Evolutionary conservation across 1,140 invertebrate genomes (phyloP).

Genomic region (Pseudomyrmex gracilis): DNA sequence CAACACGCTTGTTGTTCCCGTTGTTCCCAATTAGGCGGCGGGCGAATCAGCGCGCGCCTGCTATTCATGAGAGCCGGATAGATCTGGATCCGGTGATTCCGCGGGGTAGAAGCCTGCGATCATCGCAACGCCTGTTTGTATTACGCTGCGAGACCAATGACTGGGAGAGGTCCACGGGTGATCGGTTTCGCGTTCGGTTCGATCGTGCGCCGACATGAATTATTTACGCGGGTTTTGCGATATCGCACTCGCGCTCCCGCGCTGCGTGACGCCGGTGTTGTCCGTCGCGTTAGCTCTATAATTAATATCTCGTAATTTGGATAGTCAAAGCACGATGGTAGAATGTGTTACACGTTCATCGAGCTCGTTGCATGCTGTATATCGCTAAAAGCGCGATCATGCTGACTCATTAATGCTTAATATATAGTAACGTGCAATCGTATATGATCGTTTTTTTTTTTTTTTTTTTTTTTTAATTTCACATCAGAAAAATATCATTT

Average conservation of each 20-base stretch:
- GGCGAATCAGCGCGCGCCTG: conserved; percentile 53
- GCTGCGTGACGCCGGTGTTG: conserved; percentile 48
- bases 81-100: conserved; percentile 70
- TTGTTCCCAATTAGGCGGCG: conserved; percentile 72
- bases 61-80: conserved; percentile 70
- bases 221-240: conserved; percentile 58
- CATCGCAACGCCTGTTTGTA: conserved; percentile 45
- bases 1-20: conserved; percentile 67
- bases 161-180: conserved; percentile 33
- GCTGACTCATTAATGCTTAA: conserved; percentile 46
- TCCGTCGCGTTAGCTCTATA: conserved; percentile 69
- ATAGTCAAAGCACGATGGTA: conserved; percentile 67
- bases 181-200: conserved; percentile 58
- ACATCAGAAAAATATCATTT: not conserved
- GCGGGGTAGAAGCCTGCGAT: conserved; percentile 6
- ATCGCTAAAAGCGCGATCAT: conserved; percentile 51
- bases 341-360: conserved; percentile 55
- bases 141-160: conserved; percentile 43
- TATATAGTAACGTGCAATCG: conserved; percentile 12
- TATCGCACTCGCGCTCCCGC: conserved; percentile 44
- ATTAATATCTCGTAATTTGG: conserved; percentile 73
- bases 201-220: conserved; percentile 57
- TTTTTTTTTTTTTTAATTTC: not conserved
- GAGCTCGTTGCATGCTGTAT: conserved; percentile 1
- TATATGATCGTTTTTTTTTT: conserved; percentile 1